Base-by-base conservation (phyloP, 2,113 vertebrate genomes). In the Anolis carolinensis region DNA sequence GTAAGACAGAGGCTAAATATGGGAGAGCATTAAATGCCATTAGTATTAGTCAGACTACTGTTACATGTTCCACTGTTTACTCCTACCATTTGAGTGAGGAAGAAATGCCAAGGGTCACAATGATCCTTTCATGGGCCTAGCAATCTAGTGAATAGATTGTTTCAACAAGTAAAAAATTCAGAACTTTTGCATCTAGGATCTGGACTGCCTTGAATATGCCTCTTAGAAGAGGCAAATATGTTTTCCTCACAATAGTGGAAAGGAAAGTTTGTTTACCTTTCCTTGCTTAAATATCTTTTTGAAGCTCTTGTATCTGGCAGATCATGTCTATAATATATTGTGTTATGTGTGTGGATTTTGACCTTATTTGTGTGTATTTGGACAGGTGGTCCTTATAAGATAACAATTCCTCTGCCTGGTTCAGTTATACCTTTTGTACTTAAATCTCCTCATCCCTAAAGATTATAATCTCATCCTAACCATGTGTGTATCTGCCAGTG, bases 41-140 rank as follows among this genome's bases (percentile, higher is more conserved):
- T 65, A 83, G 92, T 84, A 82, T 96, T 95, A 93, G 94, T 96
- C 95, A 96, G 92, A 93, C 79, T 92, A 93, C 91, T 92, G 90
- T 94, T 95, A 89, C 91, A 91, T 81, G 91, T 92, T 95, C 95
- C 89, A 87, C 79, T 91, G 87, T 92, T 95, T 90, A 86, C 93
- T 86, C 86, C 91, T 79, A 91, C 73, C 82, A 89, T 4, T 23
- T 84, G 72, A 75, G 30, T 75, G 55, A 32, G 36, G 55, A 30
- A 75, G 72, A 84, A 84, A 84, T 84, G 81, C 34, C 89, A 81
- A 90, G 79, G 88, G 36, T 86, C 89, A 94, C 65, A 70, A 83
- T 55, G 44, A 44, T 36, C 63, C 55, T 75, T 93, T 92, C 34
- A 11, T 87, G 84, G 83, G 81, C 72, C 72, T 81, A 36, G 85